Percentiles rank a stretch among this genome's conserved stretches.
Conservation (phyloP, 2,113 vertebrate genomes). For the Protobothrops mucrosquamatus region DNA sequence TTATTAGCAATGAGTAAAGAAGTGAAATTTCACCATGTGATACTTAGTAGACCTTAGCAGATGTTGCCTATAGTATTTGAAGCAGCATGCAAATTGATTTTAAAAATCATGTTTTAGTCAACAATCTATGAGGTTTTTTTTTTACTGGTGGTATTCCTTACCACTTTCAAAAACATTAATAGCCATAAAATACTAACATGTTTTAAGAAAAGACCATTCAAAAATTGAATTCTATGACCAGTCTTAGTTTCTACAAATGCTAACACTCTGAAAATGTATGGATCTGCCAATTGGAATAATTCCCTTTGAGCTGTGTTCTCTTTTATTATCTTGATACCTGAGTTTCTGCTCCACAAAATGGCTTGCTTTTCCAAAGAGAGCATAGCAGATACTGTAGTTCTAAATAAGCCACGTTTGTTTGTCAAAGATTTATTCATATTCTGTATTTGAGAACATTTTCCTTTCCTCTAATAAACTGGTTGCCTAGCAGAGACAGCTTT, state of each 20-base stretch:
- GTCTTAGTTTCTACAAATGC: neutral
- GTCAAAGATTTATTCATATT: constrained; percentile 13
- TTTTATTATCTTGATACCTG: neutral
- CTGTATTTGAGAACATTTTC: constrained; percentile 20
- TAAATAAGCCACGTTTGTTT: constrained; percentile 25
- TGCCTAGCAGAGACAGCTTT: neutral
- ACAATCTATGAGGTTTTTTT: neutral
- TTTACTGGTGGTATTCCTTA: neutral
- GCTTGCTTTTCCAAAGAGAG: neutral
- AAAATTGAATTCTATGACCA: neutral
- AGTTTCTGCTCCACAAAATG: neutral
- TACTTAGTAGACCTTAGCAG: neutral
- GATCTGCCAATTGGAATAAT: neutral
- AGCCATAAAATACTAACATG: neutral
- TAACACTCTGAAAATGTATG: neutral
- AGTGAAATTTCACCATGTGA: neutral
- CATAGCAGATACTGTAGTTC: neutral
- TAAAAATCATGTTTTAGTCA: neutral
- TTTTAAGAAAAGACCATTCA: neutral
- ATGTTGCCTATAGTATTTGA: neutral
- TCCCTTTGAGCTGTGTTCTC: neutral
- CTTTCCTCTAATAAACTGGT: neutral
- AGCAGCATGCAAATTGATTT: neutral
- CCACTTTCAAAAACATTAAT: neutral
- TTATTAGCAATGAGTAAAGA: neutral